A percentile compares a stretch with the other conserved stretches of the same genome.
phyloP scores from a whole-genome alignment of 1,140 invertebrate species.

The Lordiphosa collinella region DNA sequence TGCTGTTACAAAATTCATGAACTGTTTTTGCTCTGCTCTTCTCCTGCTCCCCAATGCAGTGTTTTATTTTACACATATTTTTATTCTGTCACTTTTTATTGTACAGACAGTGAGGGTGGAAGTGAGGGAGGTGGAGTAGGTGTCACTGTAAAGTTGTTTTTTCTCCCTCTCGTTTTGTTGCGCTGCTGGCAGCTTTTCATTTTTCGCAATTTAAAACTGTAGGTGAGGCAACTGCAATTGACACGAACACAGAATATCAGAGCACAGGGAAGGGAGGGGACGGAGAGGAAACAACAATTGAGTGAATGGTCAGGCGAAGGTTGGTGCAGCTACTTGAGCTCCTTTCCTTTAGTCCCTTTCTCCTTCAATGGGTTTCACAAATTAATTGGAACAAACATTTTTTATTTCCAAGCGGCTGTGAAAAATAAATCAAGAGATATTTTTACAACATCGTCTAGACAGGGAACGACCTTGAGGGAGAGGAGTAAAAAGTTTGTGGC shows the following conservation, averaged over 20 bases:
- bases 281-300: constrained; percentile 44
- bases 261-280: constrained; percentile 14
- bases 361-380: constrained; percentile 41
- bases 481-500: constrained; percentile 21
- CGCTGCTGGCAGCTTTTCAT: constrained; percentile 64
- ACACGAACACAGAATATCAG: constrained; percentile 59
- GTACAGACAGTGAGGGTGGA: constrained; percentile 17
- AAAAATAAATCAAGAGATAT: constrained; percentile 52
- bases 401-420: constrained; percentile 25
- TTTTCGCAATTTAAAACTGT: constrained; percentile 69
- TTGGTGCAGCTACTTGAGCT: constrained; percentile 21
- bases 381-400: constrained; percentile 61
- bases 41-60: constrained; percentile 20
- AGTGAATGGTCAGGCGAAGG: constrained; percentile 22
- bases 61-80: constrained; percentile 76
- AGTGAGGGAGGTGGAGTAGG: constrained; percentile 11
- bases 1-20: constrained; percentile 73
- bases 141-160: constrained; percentile 54
- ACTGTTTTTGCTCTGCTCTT: constrained; percentile 53
- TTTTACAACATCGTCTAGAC: constrained; percentile 46
- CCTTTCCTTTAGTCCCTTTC: constrained; percentile 11
- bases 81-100: constrained; percentile 75
- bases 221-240: constrained; percentile 71
- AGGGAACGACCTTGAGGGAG: constrained; percentile 41
- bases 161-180: constrained; percentile 31